These are phyloP conservation scores for Heliconius hermathena DNA, from an alignment of 1,140 invertebrate species.

Conservation along the genomic window DNA sequence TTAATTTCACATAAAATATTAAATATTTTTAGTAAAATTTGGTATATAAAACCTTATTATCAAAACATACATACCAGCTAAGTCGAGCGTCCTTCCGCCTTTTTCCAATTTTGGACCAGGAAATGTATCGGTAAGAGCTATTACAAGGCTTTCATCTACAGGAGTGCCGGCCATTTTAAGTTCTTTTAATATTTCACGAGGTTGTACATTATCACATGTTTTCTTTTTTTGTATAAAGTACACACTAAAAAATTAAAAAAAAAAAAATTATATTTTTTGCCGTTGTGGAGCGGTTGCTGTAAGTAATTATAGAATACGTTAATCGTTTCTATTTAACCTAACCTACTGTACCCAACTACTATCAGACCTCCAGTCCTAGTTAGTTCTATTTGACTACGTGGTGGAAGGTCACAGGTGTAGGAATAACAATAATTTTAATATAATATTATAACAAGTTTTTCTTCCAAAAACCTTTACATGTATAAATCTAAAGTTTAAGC, in stretches of 20 bases:
- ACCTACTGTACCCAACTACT: too few species aligned
- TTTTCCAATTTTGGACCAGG: slow-evolving; percentile 49
- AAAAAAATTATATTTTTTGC: too few species aligned
- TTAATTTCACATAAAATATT: neutral
- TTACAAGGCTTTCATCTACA: slow-evolving; percentile 43
- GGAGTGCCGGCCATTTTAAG: slow-evolving; percentile 39
- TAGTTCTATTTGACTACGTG: too few species aligned
- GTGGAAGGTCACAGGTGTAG: too few species aligned
- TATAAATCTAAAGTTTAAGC: too few species aligned
- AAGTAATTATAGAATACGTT: too few species aligned
- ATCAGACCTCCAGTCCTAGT: too few species aligned
- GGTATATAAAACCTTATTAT: neutral
- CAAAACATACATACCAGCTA: slow-evolving; percentile 34
- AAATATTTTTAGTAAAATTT: neutral
- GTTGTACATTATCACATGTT: slow-evolving; percentile 32
- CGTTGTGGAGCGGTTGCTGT: too few species aligned
- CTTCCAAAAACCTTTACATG: too few species aligned
- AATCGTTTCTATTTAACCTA: too few species aligned
- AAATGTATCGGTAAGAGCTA: slow-evolving; percentile 38
- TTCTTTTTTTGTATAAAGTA: slow-evolving; percentile 46
- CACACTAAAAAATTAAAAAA: slow-evolving; percentile 28
- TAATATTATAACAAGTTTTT: too few species aligned
- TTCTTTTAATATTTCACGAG: slow-evolving; percentile 39
- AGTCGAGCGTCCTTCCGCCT: slow-evolving; percentile 39
- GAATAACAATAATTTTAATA: too few species aligned